phyloP scores from a whole-genome alignment of 2,888 invertebrate species.

The Caradrina kadenii region DNA sequence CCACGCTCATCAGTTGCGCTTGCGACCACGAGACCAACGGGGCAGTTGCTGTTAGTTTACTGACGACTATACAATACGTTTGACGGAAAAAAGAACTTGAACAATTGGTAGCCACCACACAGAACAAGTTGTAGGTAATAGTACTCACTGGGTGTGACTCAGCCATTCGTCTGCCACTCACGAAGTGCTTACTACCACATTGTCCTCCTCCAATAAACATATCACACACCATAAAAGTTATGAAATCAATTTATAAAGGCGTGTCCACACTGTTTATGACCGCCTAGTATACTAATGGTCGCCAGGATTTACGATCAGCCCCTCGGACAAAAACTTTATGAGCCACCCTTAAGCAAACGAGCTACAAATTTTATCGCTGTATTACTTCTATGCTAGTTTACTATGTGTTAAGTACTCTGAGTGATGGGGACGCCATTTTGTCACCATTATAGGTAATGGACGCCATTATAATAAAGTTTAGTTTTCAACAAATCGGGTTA shows the following conservation, averaged over 20 bases:
- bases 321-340: constrained; percentile 66
- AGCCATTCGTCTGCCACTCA: background rate
- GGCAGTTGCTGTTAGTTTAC: too few relatives aligned
- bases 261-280: constrained; percentile 61
- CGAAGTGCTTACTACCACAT: constrained; percentile 20
- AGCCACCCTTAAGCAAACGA: constrained; percentile 62
- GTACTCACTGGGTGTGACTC: background rate
- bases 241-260: constrained; percentile 62
- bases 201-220: constrained; percentile 41
- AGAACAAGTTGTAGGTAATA: too few relatives aligned
- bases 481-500: background rate
- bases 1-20: too few relatives aligned
- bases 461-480: constrained; percentile 3
- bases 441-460: constrained; percentile 9
- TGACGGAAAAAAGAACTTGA: too few relatives aligned
- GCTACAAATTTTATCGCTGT: constrained; percentile 64
- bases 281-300: constrained; percentile 56
- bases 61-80: too few relatives aligned
- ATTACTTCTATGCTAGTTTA: constrained; percentile 61
- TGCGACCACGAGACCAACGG: too few relatives aligned
- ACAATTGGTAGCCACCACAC: too few relatives aligned
- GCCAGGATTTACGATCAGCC: constrained; percentile 55
- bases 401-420: constrained; percentile 53
- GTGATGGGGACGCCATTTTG: constrained; percentile 41
- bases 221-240: constrained; percentile 54